Evolutionary conservation across 2,113 vertebrate species (phyloP), one percentile per base, ranked within the genome.

Genomic region (Cheilinus undulatus): DNA sequence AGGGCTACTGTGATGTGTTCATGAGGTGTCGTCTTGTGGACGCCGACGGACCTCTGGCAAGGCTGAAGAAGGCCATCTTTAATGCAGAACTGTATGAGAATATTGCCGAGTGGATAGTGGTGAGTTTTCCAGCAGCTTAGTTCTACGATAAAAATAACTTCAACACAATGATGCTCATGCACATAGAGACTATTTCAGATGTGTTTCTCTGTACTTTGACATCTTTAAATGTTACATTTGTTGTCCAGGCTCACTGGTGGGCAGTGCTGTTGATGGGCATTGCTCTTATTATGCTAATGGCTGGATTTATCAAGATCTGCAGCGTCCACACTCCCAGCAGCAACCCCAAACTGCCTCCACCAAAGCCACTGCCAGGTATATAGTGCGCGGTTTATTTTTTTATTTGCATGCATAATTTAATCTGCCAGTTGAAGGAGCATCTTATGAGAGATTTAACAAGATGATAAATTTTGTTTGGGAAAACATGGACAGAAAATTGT

Each of bases 321-420:
- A 99, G 97, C 71, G 96, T 98, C 71, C 97, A 99, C 88, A 99
- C 97, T 34, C 97, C 97, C 40, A 99, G 96, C 94, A 98, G 95
- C 92, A 99, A 99, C 87, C 97, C 97, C 84, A 98, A 96, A 92
- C 92, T 99, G 86, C 97, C 97, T 65, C 96, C 96, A 75, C 96
- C 95, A 69, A 99, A 95, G 93, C 96, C 96, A 73, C 95, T 99
- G 82, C 96, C 97, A 94, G 98, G 98, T 99, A 80, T 99, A 80
- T 13, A 42, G 26, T 57, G 24, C 46, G 42, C 14, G 4, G 17
- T 17, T 19, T 19, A 17, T 42, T 15, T 40, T 36, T 40, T 42
- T 17, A 34, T 11, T 34, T 10, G 11, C 32, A 34, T 34, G 11
- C 7, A 8, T 34, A 10, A 10, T 34, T 11, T 10, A 34, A 34